These are phyloP conservation scores for Microplitis demolitor DNA, from an alignment of 1,140 invertebrate genomes.

Conservation along the genomic window DNA sequence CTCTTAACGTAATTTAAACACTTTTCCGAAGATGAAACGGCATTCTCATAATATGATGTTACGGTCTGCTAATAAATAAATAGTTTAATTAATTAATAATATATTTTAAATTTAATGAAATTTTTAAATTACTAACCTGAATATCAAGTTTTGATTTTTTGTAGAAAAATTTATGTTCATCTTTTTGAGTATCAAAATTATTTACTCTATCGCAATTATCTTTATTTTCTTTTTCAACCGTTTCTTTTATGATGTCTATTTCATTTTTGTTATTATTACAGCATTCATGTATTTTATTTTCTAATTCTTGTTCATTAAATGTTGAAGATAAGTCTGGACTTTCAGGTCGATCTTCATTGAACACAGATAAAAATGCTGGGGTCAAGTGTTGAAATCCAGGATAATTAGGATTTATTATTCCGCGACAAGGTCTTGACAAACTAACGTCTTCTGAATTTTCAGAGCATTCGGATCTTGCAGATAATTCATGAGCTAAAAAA, in stretches of 20 bases:
- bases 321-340: neutral
- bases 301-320: neutral
- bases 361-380: conserved; percentile 45
- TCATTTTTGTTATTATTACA: conserved; percentile 13
- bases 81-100: neutral
- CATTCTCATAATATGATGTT: conserved; percentile 48
- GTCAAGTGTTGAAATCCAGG: conserved; percentile 67
- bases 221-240: neutral
- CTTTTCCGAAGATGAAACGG: conserved; percentile 51
- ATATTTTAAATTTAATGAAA: neutral
- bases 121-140: conserved; percentile 42
- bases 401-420: conserved; percentile 81
- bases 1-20: conserved; percentile 58
- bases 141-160: conserved; percentile 66
- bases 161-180: conserved; percentile 65
- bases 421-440: conserved; percentile 56
- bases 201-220: conserved; percentile 59
- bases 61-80: conserved; percentile 45
- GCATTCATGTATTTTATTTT: neutral
- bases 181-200: conserved; percentile 61
- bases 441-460: conserved; percentile 56
- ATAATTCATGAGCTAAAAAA: conserved; percentile 27
- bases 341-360: conserved; percentile 14
- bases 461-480: conserved; percentile 51
- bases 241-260: neutral